A percentile compares a stretch with the other conserved stretches of the same genome.
These are phyloP conservation scores for Avahi laniger DNA, from an alignment of 2,797 vertebrate species.

Conservation along the genomic window DNA sequence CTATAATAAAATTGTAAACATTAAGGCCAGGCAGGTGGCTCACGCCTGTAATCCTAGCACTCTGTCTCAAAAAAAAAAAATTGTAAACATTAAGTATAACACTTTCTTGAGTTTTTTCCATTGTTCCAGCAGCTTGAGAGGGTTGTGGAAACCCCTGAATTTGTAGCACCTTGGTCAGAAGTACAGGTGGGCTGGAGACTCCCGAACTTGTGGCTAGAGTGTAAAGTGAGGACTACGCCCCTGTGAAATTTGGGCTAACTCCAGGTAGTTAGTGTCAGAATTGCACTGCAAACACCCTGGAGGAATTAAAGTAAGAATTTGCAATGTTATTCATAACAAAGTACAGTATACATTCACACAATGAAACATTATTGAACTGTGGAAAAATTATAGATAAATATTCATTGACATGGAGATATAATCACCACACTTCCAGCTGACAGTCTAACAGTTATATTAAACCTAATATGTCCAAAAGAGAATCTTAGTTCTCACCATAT, in stretches of 20 bases:
- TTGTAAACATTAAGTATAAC: neutral
- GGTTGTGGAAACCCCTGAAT: neutral
- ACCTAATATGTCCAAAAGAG: neutral
- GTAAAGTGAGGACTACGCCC: neutral
- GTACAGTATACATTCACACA: neutral
- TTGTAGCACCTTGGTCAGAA: neutral
- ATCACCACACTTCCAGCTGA: neutral
- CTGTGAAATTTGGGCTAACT: neutral
- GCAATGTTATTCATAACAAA: constrained; percentile 13
- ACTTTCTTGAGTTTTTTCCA: neutral
- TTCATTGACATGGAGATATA: neutral
- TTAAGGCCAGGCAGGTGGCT: too few species aligned
- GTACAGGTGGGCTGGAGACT: neutral
- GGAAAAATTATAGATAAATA: neutral
- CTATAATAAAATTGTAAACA: neutral
- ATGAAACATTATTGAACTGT: neutral
- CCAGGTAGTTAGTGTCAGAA: neutral
- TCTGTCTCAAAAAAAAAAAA: too few species aligned
- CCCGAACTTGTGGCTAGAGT: neutral
- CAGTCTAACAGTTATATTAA: neutral
- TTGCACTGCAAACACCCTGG: neutral
- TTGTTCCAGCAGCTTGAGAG: neutral
- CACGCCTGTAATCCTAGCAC: too few species aligned
- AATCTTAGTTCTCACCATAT: neutral
- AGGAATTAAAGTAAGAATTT: neutral